Conservation (phyloP, 2,888 invertebrate genomes). For the Pachydiplax longipennis region DNA sequence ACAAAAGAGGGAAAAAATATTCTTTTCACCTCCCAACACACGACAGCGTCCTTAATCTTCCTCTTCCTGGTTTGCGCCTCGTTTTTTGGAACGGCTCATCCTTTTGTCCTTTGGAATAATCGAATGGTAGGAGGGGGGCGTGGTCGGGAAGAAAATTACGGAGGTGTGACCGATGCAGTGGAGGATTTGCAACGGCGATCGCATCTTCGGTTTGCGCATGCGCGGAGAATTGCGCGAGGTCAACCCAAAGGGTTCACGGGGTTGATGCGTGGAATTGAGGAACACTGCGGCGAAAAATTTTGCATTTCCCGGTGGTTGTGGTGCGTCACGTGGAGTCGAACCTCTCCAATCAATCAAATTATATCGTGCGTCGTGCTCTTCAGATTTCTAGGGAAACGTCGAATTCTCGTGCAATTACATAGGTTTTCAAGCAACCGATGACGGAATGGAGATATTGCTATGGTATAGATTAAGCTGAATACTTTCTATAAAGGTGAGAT, state of each 20-base stretch:
- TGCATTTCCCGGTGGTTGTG: neutral
- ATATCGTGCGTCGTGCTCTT: too few species aligned
- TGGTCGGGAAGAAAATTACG: constrained; percentile 15
- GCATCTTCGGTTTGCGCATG: neutral
- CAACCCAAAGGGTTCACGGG: neutral
- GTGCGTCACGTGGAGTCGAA: neutral
- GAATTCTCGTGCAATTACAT: too few species aligned
- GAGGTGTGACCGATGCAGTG: constrained; percentile 37
- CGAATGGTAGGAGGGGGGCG: neutral
- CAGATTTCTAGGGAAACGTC: too few species aligned
- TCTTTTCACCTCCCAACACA: neutral
- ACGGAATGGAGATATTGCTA: too few species aligned
- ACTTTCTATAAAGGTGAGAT: too few species aligned
- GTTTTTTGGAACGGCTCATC: constrained; percentile 7
- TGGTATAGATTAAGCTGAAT: too few species aligned
- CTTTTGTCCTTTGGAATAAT: constrained; percentile 6
- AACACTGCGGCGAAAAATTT: neutral
- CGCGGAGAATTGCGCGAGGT: neutral
- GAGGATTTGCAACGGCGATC: constrained; percentile 35
- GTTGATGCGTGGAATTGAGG: neutral
- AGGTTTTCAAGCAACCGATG: too few species aligned
- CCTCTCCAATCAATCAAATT: too few species aligned
- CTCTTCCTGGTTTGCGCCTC: neutral
- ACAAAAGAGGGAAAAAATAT: neutral
- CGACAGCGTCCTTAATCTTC: neutral